Conservation (phyloP, 2,888 invertebrate species). For the Hypselothyrea guttata region DNA sequence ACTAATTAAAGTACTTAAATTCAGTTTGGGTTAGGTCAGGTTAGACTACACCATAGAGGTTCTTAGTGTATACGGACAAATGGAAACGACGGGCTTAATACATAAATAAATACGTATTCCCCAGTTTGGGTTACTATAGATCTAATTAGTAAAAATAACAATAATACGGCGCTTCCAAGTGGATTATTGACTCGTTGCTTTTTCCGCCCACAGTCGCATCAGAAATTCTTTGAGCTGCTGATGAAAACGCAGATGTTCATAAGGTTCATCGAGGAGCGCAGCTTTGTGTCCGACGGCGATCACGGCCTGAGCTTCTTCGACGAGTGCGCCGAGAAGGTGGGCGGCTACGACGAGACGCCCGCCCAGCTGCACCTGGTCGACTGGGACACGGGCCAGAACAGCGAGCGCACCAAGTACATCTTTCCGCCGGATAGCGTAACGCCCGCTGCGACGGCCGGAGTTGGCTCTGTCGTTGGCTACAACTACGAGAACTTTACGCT, state of each 20-base stretch:
- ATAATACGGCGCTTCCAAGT: no score
- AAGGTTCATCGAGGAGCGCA: slow-evolving; percentile 98
- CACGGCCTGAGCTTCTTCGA: slow-evolving; percentile 98
- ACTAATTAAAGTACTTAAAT: no score
- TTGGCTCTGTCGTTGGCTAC: slow-evolving; percentile 81
- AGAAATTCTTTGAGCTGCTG: slow-evolving; percentile 93
- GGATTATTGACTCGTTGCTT: neutral
- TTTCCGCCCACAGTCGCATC: slow-evolving; percentile 84
- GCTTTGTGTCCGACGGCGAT: slow-evolving; percentile 99
- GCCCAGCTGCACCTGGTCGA: slow-evolving; percentile 89
- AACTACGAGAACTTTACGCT: slow-evolving; percentile 86
- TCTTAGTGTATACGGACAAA: no score
- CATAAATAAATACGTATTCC: no score
- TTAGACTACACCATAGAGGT: no score
- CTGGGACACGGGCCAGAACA: slow-evolving; percentile 89
- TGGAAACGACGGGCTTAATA: no score
- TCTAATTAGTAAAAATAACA: no score
- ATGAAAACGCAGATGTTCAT: slow-evolving; percentile 99
- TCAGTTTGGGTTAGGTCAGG: no score
- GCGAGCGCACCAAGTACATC: slow-evolving; percentile 96
- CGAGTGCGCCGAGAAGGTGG: slow-evolving; percentile 94
- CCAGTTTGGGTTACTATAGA: no score
- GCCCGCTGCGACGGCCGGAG: slow-evolving; percentile 27
- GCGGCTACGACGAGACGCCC: slow-evolving; percentile 83
- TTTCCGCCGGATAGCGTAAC: slow-evolving; percentile 91